Base-by-base conservation (phyloP, 2,113 vertebrate genomes). In the Brienomyrus longianalis region DNA sequence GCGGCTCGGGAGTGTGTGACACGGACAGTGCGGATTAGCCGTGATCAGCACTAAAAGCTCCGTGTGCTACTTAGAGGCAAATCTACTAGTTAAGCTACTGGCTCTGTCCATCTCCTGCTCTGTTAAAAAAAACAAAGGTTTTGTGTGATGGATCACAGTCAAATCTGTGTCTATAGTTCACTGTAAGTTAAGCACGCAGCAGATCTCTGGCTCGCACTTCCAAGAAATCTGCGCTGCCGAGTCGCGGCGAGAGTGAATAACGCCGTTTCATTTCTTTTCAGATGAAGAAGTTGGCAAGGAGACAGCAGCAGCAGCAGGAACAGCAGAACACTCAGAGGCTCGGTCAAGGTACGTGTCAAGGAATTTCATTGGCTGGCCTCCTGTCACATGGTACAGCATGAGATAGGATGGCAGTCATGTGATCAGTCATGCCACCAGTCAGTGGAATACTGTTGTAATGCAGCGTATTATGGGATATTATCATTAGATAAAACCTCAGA, bases 291-390 rank as follows among this genome's bases (percentile, higher is more conserved):
- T 92, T 99, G 90, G 98, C 98, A 0, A 95, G 97, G 83, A 94
- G 98, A 93, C 98, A 99, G 91, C 97, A 98, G 92, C 98, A 98
- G 91, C 98, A 98, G 91, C 97, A 98, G 92, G 98, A 99, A 83
- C 97, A 98, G 8, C 97, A 98, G 91, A 98, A 96, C 92, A 96
- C 96, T 0, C 97, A 98, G 93, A 96, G 97, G 92, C 96, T 97
- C 31, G 96, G 97, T 91, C 97, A 97, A 96, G 97, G 98, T 98
- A 93, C 92, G 19, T 45, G 89, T 19, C 1, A 10, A 23, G 48
- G 8, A 31, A 35, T 43, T 66, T 88, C 87, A 45, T n/a, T 88
- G 84, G 84, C 45, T 8, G 48, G 43, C 56, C 87, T 66, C 13
- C 39, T 45, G 59, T 70, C 77, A 83, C 77, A 45, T 83, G 77